These are phyloP conservation scores for Microctenopoma lineatum DNA, from an alignment of 2,797 vertebrate genomes.

Conservation along the genomic window DNA sequence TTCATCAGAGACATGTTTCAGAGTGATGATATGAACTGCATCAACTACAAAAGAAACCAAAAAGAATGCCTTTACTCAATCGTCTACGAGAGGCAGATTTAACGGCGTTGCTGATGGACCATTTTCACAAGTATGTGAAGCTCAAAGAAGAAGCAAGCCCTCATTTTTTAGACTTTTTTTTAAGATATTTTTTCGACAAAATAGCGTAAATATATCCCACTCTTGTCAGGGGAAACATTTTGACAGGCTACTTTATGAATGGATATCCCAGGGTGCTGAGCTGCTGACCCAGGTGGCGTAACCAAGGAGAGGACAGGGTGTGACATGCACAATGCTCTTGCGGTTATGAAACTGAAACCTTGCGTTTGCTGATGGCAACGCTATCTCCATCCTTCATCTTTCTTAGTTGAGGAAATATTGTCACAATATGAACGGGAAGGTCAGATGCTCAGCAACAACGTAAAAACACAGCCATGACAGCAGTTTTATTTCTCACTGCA, in stretches of 20 bases:
- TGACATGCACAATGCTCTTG: conserved; percentile 42
- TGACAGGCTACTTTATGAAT: conserved; percentile 26
- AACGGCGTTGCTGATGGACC: not conserved
- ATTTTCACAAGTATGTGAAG: not conserved
- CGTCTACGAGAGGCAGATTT: conserved; percentile 5
- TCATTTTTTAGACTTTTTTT: not conserved
- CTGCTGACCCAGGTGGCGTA: conserved; percentile 54
- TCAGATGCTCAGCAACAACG: conserved; percentile 71
- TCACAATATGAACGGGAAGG: conserved; percentile 74
- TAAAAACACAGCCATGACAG: conserved; percentile 69
- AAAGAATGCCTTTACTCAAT: conserved; percentile 23
- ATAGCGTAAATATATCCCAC: not conserved
- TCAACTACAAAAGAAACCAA: conserved; percentile 51
- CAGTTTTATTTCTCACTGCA: conserved; percentile 54
- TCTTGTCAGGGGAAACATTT: conserved; percentile 34
- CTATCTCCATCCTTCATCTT: conserved; percentile 77
- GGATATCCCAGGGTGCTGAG: conserved; percentile 9
- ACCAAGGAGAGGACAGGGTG: conserved; percentile 37
- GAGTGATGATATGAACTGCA: conserved; percentile 46
- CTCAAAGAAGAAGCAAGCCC: no score
- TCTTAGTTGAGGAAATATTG: conserved; percentile 73
- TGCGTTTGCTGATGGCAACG: conserved; percentile 62
- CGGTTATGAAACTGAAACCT: conserved; percentile 65
- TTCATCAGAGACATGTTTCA: conserved; percentile 39
- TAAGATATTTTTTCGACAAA: not conserved